A percentile compares a stretch with the other conserved stretches of the same genome.
Conservation (phyloP, 1,140 invertebrate genomes). For the Diachasmimorpha longicaudata region DNA sequence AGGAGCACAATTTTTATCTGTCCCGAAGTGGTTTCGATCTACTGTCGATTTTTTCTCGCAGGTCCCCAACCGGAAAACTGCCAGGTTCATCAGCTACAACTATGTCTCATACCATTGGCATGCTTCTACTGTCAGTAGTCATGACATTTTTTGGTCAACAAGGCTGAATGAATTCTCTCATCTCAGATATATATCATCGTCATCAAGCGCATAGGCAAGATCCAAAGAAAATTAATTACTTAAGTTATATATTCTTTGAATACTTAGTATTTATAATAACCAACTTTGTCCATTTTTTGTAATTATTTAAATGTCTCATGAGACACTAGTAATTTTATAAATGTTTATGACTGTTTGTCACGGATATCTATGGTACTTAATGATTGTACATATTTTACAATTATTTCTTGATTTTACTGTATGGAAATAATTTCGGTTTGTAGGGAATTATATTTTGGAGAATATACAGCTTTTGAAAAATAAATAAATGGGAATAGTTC, state of each 20-base stretch:
- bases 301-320: not conserved
- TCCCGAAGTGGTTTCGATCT: conserved; percentile 28
- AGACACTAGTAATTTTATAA: no score
- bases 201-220: not conserved
- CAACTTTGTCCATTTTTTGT: not conserved
- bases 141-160: not conserved
- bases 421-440: no score
- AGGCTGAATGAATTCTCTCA: not conserved
- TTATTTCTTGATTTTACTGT: no score
- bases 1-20: not conserved
- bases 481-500: no score
- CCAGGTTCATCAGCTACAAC: conserved; percentile 7
- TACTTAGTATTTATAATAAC: not conserved
- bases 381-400: no score
- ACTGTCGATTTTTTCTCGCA: conserved; percentile 31
- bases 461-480: no score
- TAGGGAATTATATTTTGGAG: no score
- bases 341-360: no score
- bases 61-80: conserved; percentile 33
- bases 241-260: not conserved
- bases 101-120: not conserved
- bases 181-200: not conserved
- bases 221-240: not conserved
- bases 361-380: no score
- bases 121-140: not conserved